Base-by-base conservation (phyloP, 2,797 vertebrate species). In the Mus spretus region DNA sequence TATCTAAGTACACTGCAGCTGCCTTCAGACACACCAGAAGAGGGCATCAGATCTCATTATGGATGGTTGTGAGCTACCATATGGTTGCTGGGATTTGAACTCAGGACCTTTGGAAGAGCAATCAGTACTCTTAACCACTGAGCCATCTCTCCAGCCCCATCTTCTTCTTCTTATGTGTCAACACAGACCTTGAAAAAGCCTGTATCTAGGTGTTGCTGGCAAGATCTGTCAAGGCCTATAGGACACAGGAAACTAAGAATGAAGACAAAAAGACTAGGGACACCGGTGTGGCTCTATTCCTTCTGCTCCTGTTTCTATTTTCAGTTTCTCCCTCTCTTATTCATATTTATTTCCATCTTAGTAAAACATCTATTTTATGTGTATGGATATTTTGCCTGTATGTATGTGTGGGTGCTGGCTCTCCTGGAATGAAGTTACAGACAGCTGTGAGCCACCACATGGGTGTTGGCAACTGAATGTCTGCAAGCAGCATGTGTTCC, bases 161-260 rank as follows among this genome's bases (percentile, higher is more conserved):
- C 50, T 50, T 59, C 11, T 55, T 84, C 34, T 65, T 2, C 6
- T 24, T 82, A 24, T 77, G 53, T 81, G 59, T 81, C 83, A 87
- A 81, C 28, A 87, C 3, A 84, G 63, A 59, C 1, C 28, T 79
- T 26, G 57, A n/a, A 31, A 92, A 78, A 44, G 4, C 44, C 11
- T 53, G 24, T 72, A 80, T 80, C 53, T 20, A 44, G 40, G 28
- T 8, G 12, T 77, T 50, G 63, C 61, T 63, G 86, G 19, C 47
- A 82, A 92, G 95, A 93, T 92, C 31, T 81, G 47, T n/a, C 92
- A 1, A 93, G 63, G 44, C 92, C 40, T 93, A 12, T 40, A 63
- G 89, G 85, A 77, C 9, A 13, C 3, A 50, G 74, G 37, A 87
- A 93, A 28, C 72, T 53, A 34, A 94, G 77, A 93, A 59, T 20